Evolutionary conservation across 2,888 invertebrate species (phyloP), one percentile per base, ranked within the genome.

Genomic region (Bursaphelenchus okinawaensis): DNA sequence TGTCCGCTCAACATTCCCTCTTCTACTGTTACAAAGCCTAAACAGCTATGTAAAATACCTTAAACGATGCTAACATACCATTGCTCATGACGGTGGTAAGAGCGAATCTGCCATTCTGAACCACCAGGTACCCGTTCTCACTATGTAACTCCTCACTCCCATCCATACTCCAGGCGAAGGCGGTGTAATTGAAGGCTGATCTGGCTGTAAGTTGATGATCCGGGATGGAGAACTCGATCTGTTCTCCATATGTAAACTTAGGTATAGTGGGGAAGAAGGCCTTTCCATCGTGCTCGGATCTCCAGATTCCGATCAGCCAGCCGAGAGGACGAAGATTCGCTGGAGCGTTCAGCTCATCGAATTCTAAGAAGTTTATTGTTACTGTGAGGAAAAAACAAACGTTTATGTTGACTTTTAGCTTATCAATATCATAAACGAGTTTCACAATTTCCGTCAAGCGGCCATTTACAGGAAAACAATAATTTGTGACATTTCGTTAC

Each of bases 211-310:
- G 62, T 7, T 69, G 65, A 52, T 72, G 68, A 23, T 75, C 77
- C n/a, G 79, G 74, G 29, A 82, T 72, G 22, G 69, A 74, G 62
- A 82, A 75, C 58, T 78, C 75, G 31, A 82, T 70, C 65, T 82
- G 75, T 62, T 82, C 82, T 23, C 82, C 82, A 55, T 79, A 82
- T n/a, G 80, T 82, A 65, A 82, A 82, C 62, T 77, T 78, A 2
- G 81, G 81, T 40, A 82, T 82, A 4, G 82, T 78, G 16, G 50
- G 40, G 23, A 65, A 63, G 24, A 63, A 63, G n/a, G 68, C 75
- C 62, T 79, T 78, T 61, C 79, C 79, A 27, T 74, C 77, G 62
- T 82, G 82, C 63, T 82, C 82, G 6, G 77, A 78, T n/a, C 82
- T 67, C 82, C 82, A 82, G 59, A 74, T 76, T 26, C 82, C 82